Conservation (phyloP, 2,888 invertebrate genomes). For the Bugulina stolonifera region DNA sequence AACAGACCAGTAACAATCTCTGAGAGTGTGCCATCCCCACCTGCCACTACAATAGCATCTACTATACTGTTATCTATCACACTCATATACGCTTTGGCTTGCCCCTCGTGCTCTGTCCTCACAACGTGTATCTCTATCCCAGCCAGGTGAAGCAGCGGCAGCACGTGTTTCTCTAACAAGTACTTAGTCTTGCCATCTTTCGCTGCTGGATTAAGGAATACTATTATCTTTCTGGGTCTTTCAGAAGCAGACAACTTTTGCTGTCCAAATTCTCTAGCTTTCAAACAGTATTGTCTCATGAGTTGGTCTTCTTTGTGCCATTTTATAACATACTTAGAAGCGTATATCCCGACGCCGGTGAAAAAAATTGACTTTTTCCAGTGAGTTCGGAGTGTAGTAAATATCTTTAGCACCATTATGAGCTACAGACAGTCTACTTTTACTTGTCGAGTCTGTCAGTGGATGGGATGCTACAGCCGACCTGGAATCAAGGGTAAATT, state of each 20-base stretch:
- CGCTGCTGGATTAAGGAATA: slow-evolving; percentile 85
- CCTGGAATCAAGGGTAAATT: no score
- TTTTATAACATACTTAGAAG: slow-evolving; percentile 64
- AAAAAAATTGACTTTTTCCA: slow-evolving; percentile 83
- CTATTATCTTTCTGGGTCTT: slow-evolving; percentile 70
- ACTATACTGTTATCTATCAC: slow-evolving; percentile 64
- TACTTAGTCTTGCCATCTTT: slow-evolving; percentile 65
- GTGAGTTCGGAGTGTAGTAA: slow-evolving; percentile 68
- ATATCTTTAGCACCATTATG: slow-evolving; percentile 58
- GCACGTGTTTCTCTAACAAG: slow-evolving; percentile 80
- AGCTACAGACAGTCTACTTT: no score
- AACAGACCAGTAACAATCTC: slow-evolving; percentile 72
- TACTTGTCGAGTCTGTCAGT: no score
- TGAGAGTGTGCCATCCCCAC: slow-evolving; percentile 87
- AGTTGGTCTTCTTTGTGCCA: slow-evolving; percentile 71
- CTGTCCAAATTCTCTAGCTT: slow-evolving; percentile 69
- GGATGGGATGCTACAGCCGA: no score
- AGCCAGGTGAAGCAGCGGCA: slow-evolving; percentile 83
- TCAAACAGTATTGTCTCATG: slow-evolving; percentile 73
- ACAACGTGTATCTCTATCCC: slow-evolving; percentile 63
- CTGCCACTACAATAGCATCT: slow-evolving; percentile 83
- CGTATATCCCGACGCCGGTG: slow-evolving; percentile 65
- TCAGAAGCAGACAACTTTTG: slow-evolving; percentile 59
- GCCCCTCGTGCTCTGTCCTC: slow-evolving; percentile 75
- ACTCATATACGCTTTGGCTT: slow-evolving; percentile 75